Base-by-base conservation (phyloP, 2,888 invertebrate genomes). In the Caenorhabditis imperialis region DNA sequence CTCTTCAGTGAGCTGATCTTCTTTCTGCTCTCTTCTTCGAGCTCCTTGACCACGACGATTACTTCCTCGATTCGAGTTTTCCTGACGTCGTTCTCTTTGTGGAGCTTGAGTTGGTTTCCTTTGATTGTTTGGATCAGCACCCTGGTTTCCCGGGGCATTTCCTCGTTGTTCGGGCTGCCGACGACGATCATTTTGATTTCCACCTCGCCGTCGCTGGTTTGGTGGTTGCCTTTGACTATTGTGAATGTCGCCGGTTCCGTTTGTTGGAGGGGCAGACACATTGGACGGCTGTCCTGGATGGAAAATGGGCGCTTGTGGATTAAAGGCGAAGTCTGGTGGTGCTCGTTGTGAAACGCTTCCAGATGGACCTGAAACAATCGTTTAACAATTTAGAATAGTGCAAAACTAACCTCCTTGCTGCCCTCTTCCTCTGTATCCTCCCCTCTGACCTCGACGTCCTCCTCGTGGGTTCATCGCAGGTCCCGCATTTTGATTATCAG, bases 251-350 rank as follows among this genome's bases (percentile, higher is more conserved):
- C n/a, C n/a, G n/a, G n/a, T n/a, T n/a, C n/a, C n/a, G n/a, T n/a
- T n/a, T 1, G 45, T 48, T 30, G 38, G 37, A 22, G 40, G 30
- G 14, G 37, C 25, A 38, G 16, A 23, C 14, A 22, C 23, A 23
- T 10, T 12, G 18, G 35, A 30, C 10, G 44, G 12, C 7, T 16
- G 6, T 16, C 37, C 23, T 38, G 77, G 73, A 16, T 58, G 45
- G 38, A 74, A 77, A 3, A 57, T 18, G 1, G 44, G 18, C 8
- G 77, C 77, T 8, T 73, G 33, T n/a, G 73, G 70, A 50, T 77
- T 77, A 47, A 74, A 77, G 16, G 18, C 23, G 38, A 57, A 60
- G 22, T 14, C 27, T 23, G 37, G 33, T 40, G 40, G 33, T 4
- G 45, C 12, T n/a, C 33, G 2, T 35, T 44, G 25, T 25, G 35